phyloP scores from a whole-genome alignment of 2,797 vertebrate species.

The Rhinoraja longicauda region DNA sequence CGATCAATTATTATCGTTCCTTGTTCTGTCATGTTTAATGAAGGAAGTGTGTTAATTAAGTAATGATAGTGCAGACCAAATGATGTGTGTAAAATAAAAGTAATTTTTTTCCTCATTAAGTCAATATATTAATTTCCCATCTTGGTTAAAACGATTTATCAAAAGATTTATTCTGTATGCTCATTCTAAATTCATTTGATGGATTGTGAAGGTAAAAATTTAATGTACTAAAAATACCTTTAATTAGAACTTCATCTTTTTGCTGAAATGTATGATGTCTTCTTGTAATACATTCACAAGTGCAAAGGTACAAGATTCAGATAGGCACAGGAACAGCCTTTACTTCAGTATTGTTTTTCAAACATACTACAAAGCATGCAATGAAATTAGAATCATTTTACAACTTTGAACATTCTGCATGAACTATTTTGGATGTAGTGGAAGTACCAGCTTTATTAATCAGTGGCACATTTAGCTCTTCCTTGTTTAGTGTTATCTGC shows the following conservation, averaged over 20 bases:
- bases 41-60: not conserved
- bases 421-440: not conserved
- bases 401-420: not conserved
- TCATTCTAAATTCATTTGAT: not conserved
- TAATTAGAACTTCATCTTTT: not conserved
- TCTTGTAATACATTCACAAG: not conserved
- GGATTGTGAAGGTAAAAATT: not conserved
- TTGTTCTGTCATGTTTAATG: slow-evolving; percentile 7
- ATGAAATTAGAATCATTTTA: not conserved
- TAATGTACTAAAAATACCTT: slow-evolving; percentile 1
- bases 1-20: not conserved
- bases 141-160: not conserved
- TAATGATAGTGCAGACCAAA: not conserved
- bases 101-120: not conserved
- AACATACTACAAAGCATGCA: not conserved
- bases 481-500: not conserved
- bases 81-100: not conserved
- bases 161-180: not conserved
- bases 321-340: not conserved
- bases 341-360: not conserved
- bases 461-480: not conserved
- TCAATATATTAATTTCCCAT: not conserved
- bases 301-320: not conserved
- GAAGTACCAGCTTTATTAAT: not conserved
- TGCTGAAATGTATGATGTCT: not conserved